Evolutionary conservation across 2,113 vertebrate species (phyloP), one percentile per base, ranked within the genome.

Genomic region (Limanda limanda): DNA sequence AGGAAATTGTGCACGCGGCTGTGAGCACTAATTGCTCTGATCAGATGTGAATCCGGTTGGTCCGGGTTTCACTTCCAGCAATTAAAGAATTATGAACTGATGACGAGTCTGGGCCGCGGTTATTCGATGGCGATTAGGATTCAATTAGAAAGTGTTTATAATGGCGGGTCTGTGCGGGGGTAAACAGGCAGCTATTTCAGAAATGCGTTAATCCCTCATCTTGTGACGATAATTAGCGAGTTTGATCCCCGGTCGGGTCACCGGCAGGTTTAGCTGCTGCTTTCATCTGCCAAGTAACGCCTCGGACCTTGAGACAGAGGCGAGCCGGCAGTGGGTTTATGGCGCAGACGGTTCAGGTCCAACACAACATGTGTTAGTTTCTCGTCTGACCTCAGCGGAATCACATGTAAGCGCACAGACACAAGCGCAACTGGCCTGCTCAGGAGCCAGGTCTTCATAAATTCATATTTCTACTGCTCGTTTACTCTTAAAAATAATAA

Each of bases 61-160:
- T 84, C 68, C 88, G 84, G 78, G 76, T 90, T 91, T 88, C 78
- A 75, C 71, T 68, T 68, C 66, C 71, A 87, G 94, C 95, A 96
- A 96, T 97, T 96, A 97, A 95, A 96, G 93, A 96, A 96, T 95
- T 95, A 96, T 97, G 95, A 96, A 96, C 93, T 91, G 94, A 94
- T 94, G 95, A 92, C 87, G 94, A 96, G 95, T 92, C 91, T 95
- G 95, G 93, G 91, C 95, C 91, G 94, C 92, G 91, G 96, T 96
- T 96, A 98, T 99, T 97, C 91, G 95, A 97, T 95, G 94, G 95
- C 94, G 96, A 99, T 99, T 98, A 98, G 95, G 96, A 97, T 96
- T 98, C 97, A 97, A 99, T 99, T 98, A 98, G 95, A 97, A 99
- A 96, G 96, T 94, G 96, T 97, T 99, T 98, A 98, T 96, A 95